Conservation (phyloP, 2,888 invertebrate species). For the Atrina japonica region DNA sequence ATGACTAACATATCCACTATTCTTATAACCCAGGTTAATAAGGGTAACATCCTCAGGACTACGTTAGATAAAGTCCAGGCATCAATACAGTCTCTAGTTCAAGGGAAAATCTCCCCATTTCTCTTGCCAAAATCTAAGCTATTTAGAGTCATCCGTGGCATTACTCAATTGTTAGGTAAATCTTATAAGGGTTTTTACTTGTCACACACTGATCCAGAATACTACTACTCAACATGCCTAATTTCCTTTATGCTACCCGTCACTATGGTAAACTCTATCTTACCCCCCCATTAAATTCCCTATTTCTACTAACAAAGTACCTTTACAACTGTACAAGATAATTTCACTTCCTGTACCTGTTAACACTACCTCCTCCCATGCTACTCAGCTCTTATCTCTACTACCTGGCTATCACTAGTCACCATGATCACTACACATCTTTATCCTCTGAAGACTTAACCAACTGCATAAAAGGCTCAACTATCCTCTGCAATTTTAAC, state of each 20-base stretch:
- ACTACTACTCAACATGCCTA: slow-evolving; percentile 29
- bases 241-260: slow-evolving; percentile 27
- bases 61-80: slow-evolving; percentile 1
- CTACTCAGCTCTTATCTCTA: slow-evolving; percentile 43
- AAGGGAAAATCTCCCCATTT: slow-evolving; percentile 33
- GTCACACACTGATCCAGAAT: slow-evolving; percentile 9
- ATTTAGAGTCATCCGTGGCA: slow-evolving; percentile 5
- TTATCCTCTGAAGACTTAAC: slow-evolving; percentile 22
- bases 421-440: slow-evolving; percentile 39
- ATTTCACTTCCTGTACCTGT: slow-evolving; percentile 44
- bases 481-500: slow-evolving; percentile 13
- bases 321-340: slow-evolving; percentile 38
- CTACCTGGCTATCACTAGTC: slow-evolving; percentile 35
- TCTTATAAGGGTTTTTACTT: slow-evolving; percentile 25
- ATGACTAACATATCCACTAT: slow-evolving; percentile 22
- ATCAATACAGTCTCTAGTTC: slow-evolving; percentile 17
- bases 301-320: slow-evolving; percentile 38
- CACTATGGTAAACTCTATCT: slow-evolving; percentile 17
- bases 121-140: slow-evolving; percentile 17
- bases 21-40: slow-evolving; percentile 28
- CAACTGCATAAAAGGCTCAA: slow-evolving; percentile 3
- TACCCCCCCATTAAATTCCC: slow-evolving; percentile 35
- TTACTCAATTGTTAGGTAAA: slow-evolving; percentile 11
- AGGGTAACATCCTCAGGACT: slow-evolving; percentile 12
- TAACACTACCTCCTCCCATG: slow-evolving; percentile 46